A percentile compares a stretch with the other conserved stretches of the same genome.
Conservation (phyloP, 2,797 vertebrate genomes). For the Melanotaenia pygmaea region DNA sequence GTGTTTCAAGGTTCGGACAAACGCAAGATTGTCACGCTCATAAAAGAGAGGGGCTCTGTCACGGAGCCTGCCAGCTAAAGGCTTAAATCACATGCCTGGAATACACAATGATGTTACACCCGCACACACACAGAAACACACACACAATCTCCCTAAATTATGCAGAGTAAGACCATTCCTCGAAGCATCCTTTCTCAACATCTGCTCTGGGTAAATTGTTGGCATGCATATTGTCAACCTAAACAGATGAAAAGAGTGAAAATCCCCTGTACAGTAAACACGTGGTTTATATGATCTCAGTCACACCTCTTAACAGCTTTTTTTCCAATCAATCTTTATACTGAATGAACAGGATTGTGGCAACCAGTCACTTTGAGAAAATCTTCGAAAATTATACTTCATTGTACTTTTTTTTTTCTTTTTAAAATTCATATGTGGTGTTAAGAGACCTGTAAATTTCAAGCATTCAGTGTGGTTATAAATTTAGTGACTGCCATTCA, state of each 20-base stretch:
- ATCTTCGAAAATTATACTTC: not conserved
- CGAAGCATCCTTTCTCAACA: conserved; percentile 71
- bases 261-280: conserved; percentile 22
- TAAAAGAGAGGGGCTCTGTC: conserved; percentile 81
- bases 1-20: conserved; percentile 80
- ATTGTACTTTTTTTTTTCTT: not conserved
- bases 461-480: conserved; percentile 4
- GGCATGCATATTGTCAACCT: conserved; percentile 59
- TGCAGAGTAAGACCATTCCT: conserved; percentile 75
- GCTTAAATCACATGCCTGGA: conserved; percentile 80
- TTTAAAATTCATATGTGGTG: conserved; percentile 6
- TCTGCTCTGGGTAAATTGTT: conserved; percentile 68
- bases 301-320: conserved; percentile 26
- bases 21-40: conserved; percentile 75
- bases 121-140: conserved; percentile 26
- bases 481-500: conserved; percentile 36
- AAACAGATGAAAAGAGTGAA: conserved; percentile 60
- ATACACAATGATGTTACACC: conserved; percentile 74
- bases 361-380: conserved; percentile 30
- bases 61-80: conserved; percentile 77
- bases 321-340: conserved; percentile 17
- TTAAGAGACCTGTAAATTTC: conserved; percentile 8
- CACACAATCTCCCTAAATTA: conserved; percentile 67
- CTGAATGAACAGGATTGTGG: conserved; percentile 23
- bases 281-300: conserved; percentile 41